phyloP scores from a whole-genome alignment of 2,797 vertebrate species.

The Poliocrania exsul region DNA sequence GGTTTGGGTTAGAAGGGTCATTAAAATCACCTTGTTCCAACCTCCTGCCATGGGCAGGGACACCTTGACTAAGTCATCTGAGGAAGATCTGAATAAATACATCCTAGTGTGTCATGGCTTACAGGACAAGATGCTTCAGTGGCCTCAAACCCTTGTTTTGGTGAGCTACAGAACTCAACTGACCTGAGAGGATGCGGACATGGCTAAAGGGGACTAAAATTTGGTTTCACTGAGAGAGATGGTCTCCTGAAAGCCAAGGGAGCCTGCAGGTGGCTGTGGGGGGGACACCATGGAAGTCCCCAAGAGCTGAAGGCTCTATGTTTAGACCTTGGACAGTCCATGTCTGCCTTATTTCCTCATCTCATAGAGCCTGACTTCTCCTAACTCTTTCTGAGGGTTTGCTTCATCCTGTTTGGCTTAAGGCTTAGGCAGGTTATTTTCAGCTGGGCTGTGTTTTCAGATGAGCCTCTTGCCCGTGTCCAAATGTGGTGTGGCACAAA shows the following conservation, averaged over 20 bases:
- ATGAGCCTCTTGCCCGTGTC: not conserved
- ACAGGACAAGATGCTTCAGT: not conserved
- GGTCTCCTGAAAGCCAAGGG: not conserved
- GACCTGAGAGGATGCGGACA: not conserved
- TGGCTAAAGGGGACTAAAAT: not conserved
- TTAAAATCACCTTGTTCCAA: not conserved
- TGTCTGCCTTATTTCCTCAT: not conserved
- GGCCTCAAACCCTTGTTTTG: not conserved
- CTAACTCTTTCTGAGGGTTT: not conserved
- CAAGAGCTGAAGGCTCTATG: not conserved
- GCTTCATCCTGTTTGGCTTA: constrained; percentile 7
- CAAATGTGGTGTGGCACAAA: not conserved
- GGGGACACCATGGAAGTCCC: not conserved
- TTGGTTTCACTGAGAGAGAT: rapidly evolving
- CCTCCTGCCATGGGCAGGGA: not conserved
- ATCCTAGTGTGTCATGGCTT: not conserved
- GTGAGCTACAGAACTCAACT: not conserved
- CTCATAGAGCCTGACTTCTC: not conserved
- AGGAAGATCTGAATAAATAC: not conserved
- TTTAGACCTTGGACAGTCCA: not conserved
- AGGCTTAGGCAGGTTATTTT: not conserved
- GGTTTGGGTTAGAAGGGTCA: not conserved
- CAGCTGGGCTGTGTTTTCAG: not conserved
- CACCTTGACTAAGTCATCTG: not conserved
- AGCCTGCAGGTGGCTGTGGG: not conserved